These are phyloP conservation scores for Percopsis transmontana DNA, from an alignment of 2,113 vertebrate species.

Conservation along the genomic window DNA sequence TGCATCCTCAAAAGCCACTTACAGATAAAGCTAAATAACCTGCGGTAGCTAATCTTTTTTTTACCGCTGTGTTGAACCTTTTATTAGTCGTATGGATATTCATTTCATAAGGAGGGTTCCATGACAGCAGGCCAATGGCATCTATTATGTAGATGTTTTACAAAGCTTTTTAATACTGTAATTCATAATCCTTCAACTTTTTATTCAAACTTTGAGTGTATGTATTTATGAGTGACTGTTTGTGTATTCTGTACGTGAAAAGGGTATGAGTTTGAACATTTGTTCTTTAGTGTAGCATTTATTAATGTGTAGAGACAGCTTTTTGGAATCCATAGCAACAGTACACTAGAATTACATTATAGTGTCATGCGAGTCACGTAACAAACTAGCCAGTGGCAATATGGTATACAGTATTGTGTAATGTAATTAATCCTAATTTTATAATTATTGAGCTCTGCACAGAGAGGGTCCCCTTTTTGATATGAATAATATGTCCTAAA, in stretches of 20 bases:
- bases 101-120: no score
- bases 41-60: background rate
- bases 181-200: no score
- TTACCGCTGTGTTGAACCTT: background rate
- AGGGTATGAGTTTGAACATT: no score
- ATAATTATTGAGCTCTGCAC: background rate
- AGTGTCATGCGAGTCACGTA: no score
- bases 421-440: background rate
- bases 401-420: no score
- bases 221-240: no score
- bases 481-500: conserved; percentile 25
- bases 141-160: no score
- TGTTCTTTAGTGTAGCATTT: background rate
- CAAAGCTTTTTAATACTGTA: no score
- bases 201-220: no score
- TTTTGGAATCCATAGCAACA: background rate
- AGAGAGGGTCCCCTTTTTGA: conserved; percentile 1
- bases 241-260: no score
- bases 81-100: background rate
- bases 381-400: background rate
- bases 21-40: background rate
- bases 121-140: no score
- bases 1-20: background rate
- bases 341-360: background rate
- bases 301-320: background rate